Base-by-base conservation (phyloP, 2,113 vertebrate genomes). In the Paramormyrops kingsleyae region DNA sequence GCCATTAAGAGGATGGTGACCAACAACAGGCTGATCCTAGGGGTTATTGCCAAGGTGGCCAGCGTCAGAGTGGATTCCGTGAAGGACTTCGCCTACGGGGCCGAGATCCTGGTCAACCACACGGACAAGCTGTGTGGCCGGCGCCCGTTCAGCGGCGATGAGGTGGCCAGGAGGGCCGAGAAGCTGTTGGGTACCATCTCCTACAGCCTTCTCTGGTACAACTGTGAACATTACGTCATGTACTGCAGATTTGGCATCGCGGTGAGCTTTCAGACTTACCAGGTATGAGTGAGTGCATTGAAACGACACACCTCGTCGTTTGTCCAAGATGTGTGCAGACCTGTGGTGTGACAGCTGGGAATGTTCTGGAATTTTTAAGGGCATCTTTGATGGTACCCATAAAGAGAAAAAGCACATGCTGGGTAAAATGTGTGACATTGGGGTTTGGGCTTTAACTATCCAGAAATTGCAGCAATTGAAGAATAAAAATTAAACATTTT, bases 221-320 rank as follows among this genome's bases (percentile, higher is more conserved):
- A 99, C 96, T 99, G 99, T 89, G 98, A 99, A 92, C 99, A 99
- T 94, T 99, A 97, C 27, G 98, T 99, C 92, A 99, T 98, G 93
- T 96, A 97, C 96, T 99, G 98, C 96, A 96, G 99, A 91, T 99
- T 98, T 0, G 98, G 97, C 13, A 94, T 96, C 47, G 90, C 95
- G 0, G 94, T 98, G 92, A 99, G 98, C 95, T 97, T 97, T 92
- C 99, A 99, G 96, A 97, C 98, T 0, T 97, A 97, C 93, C 96
- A 98, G 98, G 98, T 99, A 94, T 56, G 87, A 80, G 15, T 85
- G 42, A 47, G 0, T 12, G 9, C 42, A 13, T n/a, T 47, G 19
- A 17, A 47, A 24, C 5, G 6, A 24, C 15, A 47, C 0, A 15
- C 83, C 8, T 46, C 83, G 6, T n/a, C 7, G n/a, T 24, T 47